These are phyloP conservation scores for Toxotes jaculatrix DNA, from an alignment of 2,113 vertebrate genomes.

Conservation along the genomic window DNA sequence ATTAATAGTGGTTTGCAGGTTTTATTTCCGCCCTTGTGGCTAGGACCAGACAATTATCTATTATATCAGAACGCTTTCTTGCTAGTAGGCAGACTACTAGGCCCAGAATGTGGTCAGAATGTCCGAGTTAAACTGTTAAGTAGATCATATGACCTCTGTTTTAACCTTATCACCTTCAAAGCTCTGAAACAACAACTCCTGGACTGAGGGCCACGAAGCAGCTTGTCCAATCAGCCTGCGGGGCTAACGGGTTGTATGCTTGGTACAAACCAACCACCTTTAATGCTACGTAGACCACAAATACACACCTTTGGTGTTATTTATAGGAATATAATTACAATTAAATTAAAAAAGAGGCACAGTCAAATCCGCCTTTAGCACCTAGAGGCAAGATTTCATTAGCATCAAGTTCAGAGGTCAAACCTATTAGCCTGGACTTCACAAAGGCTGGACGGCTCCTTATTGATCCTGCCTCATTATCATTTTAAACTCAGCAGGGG, in stretches of 20 bases:
- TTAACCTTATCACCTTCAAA: too few relatives aligned
- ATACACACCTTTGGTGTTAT: not conserved
- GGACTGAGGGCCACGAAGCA: not conserved
- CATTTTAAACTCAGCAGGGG: not conserved
- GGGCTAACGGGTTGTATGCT: too few relatives aligned
- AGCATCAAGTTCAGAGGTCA: not conserved
- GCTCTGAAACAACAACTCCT: not conserved
- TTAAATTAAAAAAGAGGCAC: not conserved
- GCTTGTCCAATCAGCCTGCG: not conserved
- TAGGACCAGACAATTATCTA: too few relatives aligned
- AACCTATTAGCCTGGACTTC: not conserved
- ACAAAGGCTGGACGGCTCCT: not conserved
- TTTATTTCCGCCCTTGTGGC: too few relatives aligned
- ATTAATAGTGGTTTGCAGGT: too few relatives aligned
- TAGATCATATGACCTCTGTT: too few relatives aligned
- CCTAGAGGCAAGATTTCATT: not conserved
- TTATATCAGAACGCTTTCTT: too few relatives aligned
- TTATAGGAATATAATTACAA: too few relatives aligned
- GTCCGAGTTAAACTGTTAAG: too few relatives aligned
- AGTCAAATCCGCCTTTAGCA: not conserved
- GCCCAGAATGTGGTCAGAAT: too few relatives aligned
- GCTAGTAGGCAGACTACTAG: too few relatives aligned
- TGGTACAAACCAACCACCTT: too few relatives aligned
- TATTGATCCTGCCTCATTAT: conserved; percentile 4
- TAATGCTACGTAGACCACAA: not conserved